Base-by-base conservation (phyloP, 1,140 invertebrate species). In the Thereuonema tuberculata region DNA sequence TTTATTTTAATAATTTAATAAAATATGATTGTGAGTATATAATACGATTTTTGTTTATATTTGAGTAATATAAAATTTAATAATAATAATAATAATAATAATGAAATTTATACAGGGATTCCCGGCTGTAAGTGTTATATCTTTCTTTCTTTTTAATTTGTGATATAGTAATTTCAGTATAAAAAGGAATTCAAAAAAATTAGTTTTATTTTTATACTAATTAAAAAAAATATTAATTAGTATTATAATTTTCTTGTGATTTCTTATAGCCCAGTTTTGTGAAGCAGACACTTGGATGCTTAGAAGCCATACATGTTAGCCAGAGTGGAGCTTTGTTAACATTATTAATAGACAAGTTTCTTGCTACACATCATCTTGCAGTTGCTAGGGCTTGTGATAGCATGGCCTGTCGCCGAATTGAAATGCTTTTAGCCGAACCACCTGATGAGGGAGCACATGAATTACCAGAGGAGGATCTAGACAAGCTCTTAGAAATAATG, bases 301-400 rank as follows among this genome's bases (percentile, higher is more conserved):
- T 86, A 23, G 82, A 85, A 69, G 79, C 79, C n/a, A 78, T 81
- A 2, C 84, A 87, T 69, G 72, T 77, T 5, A 76, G 74, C 3
- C 83, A 85, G 66, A 83, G 78, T 63, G 83, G 84, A 2, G 73
- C 78, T 1, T 70, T 86, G 1, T 67, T 87, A 2, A 73, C 68
- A 1, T 67, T 80, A 47, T 65, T 87, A 2, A 72, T 85, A 15
- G 78, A 81, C 27, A 76, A 76, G 65, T 74, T 86, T 43, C 69
- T 86, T 1, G 69, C 74, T 17, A 76, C 77, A 17, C 77, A 78
- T 23, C 80, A 84, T 66, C 68, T 84, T 2, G 77, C 79, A 3
- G 66, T 85, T 2, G 77, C 78, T 0, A 70, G 81, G 28, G 75
- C 80, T 62, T 80, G 81, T 28, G 76, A 79, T 23, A 77, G 77